Evolutionary conservation across 2,797 vertebrate genomes (phyloP).

Genomic region (Sitta carolinensis): DNA sequence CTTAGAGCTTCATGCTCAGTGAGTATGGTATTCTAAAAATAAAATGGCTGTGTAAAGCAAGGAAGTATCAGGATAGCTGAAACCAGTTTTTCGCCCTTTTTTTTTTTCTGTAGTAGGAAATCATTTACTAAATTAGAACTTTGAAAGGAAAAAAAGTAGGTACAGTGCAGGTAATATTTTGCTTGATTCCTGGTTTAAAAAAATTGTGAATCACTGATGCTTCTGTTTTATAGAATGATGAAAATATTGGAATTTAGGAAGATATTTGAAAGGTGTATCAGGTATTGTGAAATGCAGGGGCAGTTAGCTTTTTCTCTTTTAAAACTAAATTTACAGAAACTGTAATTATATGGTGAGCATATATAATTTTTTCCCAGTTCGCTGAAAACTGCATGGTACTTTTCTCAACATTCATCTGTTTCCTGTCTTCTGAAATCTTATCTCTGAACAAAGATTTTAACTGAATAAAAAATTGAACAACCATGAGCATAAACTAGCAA

Average conservation of each 20-base stretch:
- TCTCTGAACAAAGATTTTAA: background rate
- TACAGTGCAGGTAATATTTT: background rate
- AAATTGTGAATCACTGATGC: background rate
- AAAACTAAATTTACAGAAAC: background rate
- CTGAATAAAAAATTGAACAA: background rate
- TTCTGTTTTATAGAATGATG: background rate
- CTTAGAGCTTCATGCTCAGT: background rate
- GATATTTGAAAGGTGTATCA: background rate
- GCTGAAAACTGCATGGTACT: background rate
- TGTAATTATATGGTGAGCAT: background rate
- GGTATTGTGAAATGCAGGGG: background rate
- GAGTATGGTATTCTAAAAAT: background rate
- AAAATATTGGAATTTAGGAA: background rate
- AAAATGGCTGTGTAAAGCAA: background rate
- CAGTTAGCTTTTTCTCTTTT: background rate
- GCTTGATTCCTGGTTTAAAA: background rate
- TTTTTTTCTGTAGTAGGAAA: background rate
- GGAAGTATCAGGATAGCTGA: background rate
- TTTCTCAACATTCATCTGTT: background rate
- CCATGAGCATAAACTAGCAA: background rate
- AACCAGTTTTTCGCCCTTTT: background rate
- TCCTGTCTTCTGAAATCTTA: background rate
- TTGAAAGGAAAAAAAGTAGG: background rate
- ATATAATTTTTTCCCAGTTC: background rate
- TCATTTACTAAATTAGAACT: background rate